phyloP scores from a whole-genome alignment of 2,888 invertebrate genomes.

The Nemurella pictetii region DNA sequence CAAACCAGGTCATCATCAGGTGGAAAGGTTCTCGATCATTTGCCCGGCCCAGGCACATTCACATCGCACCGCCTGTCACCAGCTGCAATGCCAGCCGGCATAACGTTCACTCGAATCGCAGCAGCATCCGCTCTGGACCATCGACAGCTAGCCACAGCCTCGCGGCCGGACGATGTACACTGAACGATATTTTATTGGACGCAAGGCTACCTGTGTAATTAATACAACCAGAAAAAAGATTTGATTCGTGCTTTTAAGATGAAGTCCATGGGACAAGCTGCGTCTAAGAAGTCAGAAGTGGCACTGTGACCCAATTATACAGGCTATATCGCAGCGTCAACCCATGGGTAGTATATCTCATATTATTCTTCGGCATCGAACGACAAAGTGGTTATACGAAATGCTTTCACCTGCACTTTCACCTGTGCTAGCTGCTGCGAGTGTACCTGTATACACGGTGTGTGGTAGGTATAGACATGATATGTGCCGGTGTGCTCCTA shows the following conservation, averaged over 20 bases:
- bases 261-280: too few species aligned
- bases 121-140: neutral
- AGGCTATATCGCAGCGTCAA: neutral
- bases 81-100: neutral
- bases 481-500: neutral
- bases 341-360: slow-evolving; percentile 17
- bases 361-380: slow-evolving; percentile 18
- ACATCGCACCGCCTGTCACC: neutral
- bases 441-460: slow-evolving; percentile 1
- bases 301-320: slow-evolving; percentile 7
- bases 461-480: neutral
- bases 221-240: too few species aligned
- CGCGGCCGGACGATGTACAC: neutral
- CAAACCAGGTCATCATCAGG: slow-evolving; percentile 9
- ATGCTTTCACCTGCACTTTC: slow-evolving; percentile 31
- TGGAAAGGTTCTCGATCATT: neutral
- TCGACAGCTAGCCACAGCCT: too few species aligned
- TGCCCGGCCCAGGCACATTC: neutral
- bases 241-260: too few species aligned
- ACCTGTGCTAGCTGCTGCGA: slow-evolving; percentile 17
- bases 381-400: slow-evolving; percentile 16
- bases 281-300: neutral
- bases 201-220: too few species aligned
- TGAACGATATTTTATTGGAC: neutral
- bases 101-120: neutral